Conservation (phyloP, 1,140 invertebrate genomes). For the Lepidostoma basale region DNA sequence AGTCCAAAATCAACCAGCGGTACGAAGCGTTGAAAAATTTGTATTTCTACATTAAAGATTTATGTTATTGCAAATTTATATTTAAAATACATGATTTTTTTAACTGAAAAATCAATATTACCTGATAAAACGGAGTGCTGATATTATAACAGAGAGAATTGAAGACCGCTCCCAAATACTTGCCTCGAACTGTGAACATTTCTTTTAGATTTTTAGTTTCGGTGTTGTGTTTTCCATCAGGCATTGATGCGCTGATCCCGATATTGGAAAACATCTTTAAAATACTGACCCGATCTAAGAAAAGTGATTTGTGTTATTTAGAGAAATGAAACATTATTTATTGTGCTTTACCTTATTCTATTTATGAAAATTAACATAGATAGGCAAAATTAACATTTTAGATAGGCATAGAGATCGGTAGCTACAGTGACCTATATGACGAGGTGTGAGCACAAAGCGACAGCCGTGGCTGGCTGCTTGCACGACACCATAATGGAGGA, state of each 20-base stretch:
- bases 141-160: conserved; percentile 35
- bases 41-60: conserved; percentile 36
- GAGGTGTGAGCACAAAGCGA: too few relatives aligned
- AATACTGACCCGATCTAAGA: conserved; percentile 33
- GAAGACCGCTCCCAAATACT: conserved; percentile 34
- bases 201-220: conserved; percentile 12
- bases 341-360: too few relatives aligned
- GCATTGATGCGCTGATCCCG: conserved; percentile 34
- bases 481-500: too few relatives aligned
- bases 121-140: conserved; percentile 29
- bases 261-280: conserved; percentile 31
- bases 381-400: too few relatives aligned
- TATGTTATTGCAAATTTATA: too few relatives aligned
- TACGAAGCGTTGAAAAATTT: conserved; percentile 38
- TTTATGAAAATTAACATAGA: too few relatives aligned
- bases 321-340: neutral
- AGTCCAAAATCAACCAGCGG: conserved; percentile 35
- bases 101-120: neutral
- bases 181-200: conserved; percentile 26
- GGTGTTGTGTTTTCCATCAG: conserved; percentile 23
- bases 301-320: too few relatives aligned
- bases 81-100: neutral
- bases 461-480: too few relatives aligned
- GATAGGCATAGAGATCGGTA: too few relatives aligned
- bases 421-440: too few relatives aligned